Conservation (phyloP, 1,140 invertebrate species). For the Penaeus indicus region DNA sequence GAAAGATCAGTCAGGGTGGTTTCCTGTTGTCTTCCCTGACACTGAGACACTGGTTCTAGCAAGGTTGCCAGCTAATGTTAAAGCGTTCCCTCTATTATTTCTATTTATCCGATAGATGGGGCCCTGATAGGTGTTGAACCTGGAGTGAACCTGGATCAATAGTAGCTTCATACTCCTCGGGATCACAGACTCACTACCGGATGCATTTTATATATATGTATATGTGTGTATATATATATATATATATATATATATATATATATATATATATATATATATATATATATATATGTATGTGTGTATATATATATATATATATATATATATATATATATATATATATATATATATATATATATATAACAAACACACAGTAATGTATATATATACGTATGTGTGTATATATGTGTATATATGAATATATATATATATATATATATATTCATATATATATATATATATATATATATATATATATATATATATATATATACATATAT, state of each 20-base stretch:
- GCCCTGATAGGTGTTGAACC: neutral
- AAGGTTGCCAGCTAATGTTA: no score
- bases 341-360: conserved; percentile 10
- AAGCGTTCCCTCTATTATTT: no score
- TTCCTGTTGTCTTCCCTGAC: no score
- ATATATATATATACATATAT: neutral
- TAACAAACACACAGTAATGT: neutral
- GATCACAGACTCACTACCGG: neutral
- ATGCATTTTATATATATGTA: neutral
- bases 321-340: conserved; percentile 26
- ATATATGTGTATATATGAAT: neutral
- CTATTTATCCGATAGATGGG: neutral
- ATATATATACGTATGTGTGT: neutral
- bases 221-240: neutral
- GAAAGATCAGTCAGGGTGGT: no score
- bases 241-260: conserved; percentile 19
- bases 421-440: neutral
- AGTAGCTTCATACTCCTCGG: neutral
- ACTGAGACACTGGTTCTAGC: no score
- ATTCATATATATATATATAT: neutral
- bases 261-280: neutral
- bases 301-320: conserved; percentile 6
- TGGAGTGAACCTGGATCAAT: neutral
- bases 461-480: conserved; percentile 7
- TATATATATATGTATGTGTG: neutral